A percentile compares a stretch with the other conserved stretches of the same genome.
These are phyloP conservation scores for Cerastis leucographa DNA, from an alignment of 2,888 invertebrate genomes.

Conservation along the genomic window DNA sequence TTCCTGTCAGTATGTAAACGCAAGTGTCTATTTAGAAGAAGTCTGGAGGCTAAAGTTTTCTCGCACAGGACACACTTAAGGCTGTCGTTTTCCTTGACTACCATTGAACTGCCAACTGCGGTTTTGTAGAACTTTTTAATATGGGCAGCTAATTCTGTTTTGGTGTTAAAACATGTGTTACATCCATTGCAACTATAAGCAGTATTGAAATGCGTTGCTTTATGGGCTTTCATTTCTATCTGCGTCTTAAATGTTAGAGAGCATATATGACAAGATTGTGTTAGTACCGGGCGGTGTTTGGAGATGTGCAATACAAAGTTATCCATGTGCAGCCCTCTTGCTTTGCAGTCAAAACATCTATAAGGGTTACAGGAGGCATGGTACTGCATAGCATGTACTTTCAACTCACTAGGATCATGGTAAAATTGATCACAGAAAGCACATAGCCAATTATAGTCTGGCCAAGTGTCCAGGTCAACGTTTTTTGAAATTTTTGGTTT, in stretches of 20 bases:
- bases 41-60: constrained; percentile 84
- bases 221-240: constrained; percentile 32
- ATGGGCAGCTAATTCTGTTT: constrained; percentile 30
- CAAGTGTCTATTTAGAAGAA: constrained; percentile 24
- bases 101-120: neutral
- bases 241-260: neutral
- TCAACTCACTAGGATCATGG: constrained; percentile 20
- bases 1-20: constrained; percentile 87
- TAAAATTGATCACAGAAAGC: constrained; percentile 25
- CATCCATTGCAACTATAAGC: constrained; percentile 27
- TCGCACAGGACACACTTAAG: constrained; percentile 82
- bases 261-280: constrained; percentile 27
- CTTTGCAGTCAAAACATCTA: constrained; percentile 40
- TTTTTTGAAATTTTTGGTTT: constrained; percentile 3
- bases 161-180: constrained; percentile 12
- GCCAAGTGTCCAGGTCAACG: constrained; percentile 23
- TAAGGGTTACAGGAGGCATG: constrained; percentile 40
- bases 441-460: constrained; percentile 36
- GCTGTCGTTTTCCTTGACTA: neutral
- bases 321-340: constrained; percentile 16
- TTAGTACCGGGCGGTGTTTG: constrained; percentile 22
- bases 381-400: constrained; percentile 43
- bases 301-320: constrained; percentile 28
- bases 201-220: constrained; percentile 15
- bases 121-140: constrained; percentile 30